Percentiles rank a stretch among this genome's conserved stretches.
Conservation (phyloP, 1,140 invertebrate genomes). For the Drosophila saltans region DNA sequence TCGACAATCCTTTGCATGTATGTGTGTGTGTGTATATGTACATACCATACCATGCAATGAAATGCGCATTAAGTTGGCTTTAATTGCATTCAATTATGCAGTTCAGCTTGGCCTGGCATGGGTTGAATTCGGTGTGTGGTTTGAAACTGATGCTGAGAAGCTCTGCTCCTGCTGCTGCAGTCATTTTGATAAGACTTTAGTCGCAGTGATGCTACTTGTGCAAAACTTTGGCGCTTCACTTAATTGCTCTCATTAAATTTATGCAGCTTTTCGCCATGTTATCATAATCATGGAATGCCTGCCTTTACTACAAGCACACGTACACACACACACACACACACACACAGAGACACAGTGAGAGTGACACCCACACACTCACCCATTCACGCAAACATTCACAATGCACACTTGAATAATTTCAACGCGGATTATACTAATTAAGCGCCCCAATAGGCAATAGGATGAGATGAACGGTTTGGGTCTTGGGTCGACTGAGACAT, state of each 20-base stretch:
- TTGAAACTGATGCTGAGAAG: not conserved
- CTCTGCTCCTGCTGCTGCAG: constrained; percentile 48
- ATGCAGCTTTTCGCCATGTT: constrained; percentile 61
- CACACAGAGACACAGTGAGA: constrained; percentile 1
- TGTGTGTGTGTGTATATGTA: no score
- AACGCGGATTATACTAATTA: constrained; percentile 82
- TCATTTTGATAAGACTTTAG: constrained; percentile 63
- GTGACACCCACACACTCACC: not conserved
- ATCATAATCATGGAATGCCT: constrained; percentile 55
- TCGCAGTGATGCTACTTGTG: constrained; percentile 34
- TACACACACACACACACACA: constrained; percentile 22
- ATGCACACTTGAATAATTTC: constrained; percentile 80
- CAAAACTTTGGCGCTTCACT: constrained; percentile 69
- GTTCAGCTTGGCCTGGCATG: constrained; percentile 32
- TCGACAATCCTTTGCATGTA: constrained; percentile 37
- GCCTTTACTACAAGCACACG: not conserved
- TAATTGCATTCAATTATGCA: constrained; percentile 80
- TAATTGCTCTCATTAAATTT: constrained; percentile 79
- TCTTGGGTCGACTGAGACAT: not conserved
- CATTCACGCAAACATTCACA: constrained; percentile 43
- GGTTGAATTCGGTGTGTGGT: not conserved
- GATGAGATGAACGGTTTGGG: not conserved
- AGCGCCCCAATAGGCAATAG: constrained; percentile 57
- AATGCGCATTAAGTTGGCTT: constrained; percentile 77
- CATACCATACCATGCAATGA: constrained; percentile 43